Evolutionary conservation across 2,113 vertebrate species (phyloP).

Genomic region (Nicator chloris): DNA sequence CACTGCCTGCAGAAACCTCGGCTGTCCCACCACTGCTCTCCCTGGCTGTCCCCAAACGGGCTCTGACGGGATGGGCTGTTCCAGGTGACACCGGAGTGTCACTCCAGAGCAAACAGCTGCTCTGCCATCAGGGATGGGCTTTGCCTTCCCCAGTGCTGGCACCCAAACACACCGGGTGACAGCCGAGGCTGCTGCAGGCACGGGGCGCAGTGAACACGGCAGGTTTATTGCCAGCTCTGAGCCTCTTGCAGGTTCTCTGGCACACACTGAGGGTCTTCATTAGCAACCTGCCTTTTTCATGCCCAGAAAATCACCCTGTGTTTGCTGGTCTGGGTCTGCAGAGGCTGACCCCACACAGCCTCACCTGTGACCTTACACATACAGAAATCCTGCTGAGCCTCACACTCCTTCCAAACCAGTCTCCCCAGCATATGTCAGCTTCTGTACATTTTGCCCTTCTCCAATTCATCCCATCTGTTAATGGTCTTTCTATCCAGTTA

Average conservation of each 20-base stretch:
- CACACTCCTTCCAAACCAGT: background rate
- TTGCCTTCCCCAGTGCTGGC: accelerated
- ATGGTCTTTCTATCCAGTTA: background rate
- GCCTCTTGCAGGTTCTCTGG: background rate
- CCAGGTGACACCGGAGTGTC: background rate
- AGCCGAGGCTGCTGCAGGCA: background rate
- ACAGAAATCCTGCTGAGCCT: background rate
- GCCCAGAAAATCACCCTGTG: background rate
- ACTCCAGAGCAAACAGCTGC: background rate
- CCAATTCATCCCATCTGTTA: background rate
- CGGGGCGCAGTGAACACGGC: too few species aligned
- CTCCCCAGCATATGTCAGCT: background rate
- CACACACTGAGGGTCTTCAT: background rate
- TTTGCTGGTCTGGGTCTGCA: background rate
- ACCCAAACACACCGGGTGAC: accelerated
- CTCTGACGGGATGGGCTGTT: background rate
- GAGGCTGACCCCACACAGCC: background rate
- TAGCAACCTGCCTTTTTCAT: background rate
- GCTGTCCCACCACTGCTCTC: accelerated
- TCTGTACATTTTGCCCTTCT: background rate
- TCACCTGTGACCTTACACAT: background rate
- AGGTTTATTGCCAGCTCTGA: background rate
- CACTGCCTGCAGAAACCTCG: background rate
- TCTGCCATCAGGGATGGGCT: background rate
- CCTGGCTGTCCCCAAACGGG: background rate